These are phyloP conservation scores for Ericerus pela DNA, from an alignment of 1,140 invertebrate species.

Conservation along the genomic window DNA sequence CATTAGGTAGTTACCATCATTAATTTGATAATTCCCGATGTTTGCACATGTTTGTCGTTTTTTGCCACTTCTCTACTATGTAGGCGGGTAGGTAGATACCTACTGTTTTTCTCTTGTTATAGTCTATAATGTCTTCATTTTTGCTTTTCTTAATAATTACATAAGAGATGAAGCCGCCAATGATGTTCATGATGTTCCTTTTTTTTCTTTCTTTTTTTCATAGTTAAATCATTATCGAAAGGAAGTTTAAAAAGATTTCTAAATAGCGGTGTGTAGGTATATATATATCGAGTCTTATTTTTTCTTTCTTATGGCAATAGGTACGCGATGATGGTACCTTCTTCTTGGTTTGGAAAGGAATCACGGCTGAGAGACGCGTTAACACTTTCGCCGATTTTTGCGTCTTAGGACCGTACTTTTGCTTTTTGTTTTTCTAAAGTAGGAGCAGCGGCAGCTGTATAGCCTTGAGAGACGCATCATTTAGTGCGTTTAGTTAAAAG, in stretches of 20 bases:
- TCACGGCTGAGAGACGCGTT: background rate
- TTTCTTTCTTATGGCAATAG: background rate
- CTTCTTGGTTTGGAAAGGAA: slow-evolving; percentile 3
- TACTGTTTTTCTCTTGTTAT: no score
- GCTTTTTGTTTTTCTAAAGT: slow-evolving; percentile 8
- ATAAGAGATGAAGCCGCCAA: background rate
- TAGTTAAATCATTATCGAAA: slow-evolving; percentile 9
- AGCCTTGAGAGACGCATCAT: no score
- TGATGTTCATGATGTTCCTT: no score
- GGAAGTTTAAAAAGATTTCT: slow-evolving; percentile 9
- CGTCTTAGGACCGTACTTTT: background rate
- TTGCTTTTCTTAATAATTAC: slow-evolving; percentile 8
- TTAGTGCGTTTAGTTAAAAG: no score
- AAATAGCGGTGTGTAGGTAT: background rate
- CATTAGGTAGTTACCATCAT: no score
- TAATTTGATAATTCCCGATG: no score
- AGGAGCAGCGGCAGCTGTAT: no score
- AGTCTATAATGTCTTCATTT: background rate
- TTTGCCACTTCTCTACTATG: no score
- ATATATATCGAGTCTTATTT: background rate
- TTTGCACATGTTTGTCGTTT: no score
- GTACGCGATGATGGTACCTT: background rate
- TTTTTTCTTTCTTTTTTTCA: no score
- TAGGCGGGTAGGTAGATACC: no score
- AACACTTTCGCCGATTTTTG: no score